Evolutionary conservation across 2,113 vertebrate genomes (phyloP), one percentile per base, ranked within the genome.

Genomic region (Monopterus albus): DNA sequence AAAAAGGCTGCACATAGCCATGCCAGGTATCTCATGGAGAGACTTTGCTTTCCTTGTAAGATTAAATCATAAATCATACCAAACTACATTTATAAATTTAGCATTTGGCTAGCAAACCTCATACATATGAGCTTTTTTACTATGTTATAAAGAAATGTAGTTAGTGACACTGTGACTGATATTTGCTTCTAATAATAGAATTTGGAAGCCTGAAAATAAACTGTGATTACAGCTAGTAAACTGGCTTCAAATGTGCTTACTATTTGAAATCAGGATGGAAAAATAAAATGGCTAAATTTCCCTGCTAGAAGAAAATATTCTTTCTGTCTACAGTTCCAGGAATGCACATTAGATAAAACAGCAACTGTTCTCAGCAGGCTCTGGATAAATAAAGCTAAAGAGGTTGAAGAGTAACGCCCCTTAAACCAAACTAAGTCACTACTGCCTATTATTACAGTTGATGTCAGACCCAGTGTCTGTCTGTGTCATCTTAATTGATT

Each of bases 401-500:
- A 60, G 68, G 53, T 31, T 76, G 47, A 56, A 66, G 21, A 57
- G 20, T 39, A 70, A 65, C 66, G 23, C 52, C 36, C 73, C 39
- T 64, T 40, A 63, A 61, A 72, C 12, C 51, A 42, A 62, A 59
- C 21, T 35, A 56, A 79, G 59, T 62, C 58, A 29, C 31, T 35
- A 55, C 50, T 56, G 47, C 55, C 31, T 61, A 50, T 53, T 23
- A 35, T n/a, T n/a, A n/a, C 14, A 35, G 52, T 63, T 20, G 53
- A 45, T 61, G 42, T 79, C 76, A 83, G 33, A 64, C 18, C 12
- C 38, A 49, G 18, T 60, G 35, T 68, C 51, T 64, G 67, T 45
- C 21, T 21, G 40, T 81, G 68, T 81, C 36, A 61, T 76, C 43
- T 55, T 61, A 13, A 78, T 82, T 65, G 65, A 45, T 61, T 75